Evolutionary conservation across 1,140 invertebrate species (phyloP).

Genomic region (Piezodorus guildinii): DNA sequence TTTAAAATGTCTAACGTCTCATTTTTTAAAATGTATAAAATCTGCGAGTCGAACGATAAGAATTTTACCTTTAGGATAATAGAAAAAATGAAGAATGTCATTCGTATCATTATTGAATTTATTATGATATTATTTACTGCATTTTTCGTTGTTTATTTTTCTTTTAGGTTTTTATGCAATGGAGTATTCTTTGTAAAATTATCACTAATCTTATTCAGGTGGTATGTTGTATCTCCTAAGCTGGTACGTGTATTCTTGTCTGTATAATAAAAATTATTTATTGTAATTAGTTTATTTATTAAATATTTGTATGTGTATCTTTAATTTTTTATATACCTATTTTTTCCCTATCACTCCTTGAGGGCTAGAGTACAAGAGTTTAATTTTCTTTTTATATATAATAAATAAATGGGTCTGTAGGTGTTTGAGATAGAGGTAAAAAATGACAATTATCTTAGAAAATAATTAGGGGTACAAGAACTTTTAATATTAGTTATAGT

Average conservation of each 20-base stretch:
- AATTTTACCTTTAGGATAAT: background rate
- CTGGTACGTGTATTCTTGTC: slow-evolving; percentile 18
- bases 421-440: no score
- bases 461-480: no score
- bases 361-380: no score
- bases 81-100: background rate
- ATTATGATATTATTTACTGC: background rate
- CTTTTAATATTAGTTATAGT: no score
- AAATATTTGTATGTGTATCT: background rate
- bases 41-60: no score
- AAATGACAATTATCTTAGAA: no score
- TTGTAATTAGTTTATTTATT: slow-evolving; percentile 17
- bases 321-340: background rate
- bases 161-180: slow-evolving; percentile 4
- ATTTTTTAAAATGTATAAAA: background rate
- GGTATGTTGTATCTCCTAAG: slow-evolving; percentile 13
- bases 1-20: background rate
- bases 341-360: background rate
- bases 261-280: slow-evolving; percentile 16
- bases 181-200: slow-evolving; percentile 16
- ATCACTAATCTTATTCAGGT: slow-evolving; percentile 7
- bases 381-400: no score
- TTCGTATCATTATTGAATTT: background rate
- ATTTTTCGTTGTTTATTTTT: background rate
- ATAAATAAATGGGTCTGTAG: no score